These are phyloP conservation scores for Onychomys torridus DNA, from an alignment of 2,797 vertebrate species.

Conservation along the genomic window DNA sequence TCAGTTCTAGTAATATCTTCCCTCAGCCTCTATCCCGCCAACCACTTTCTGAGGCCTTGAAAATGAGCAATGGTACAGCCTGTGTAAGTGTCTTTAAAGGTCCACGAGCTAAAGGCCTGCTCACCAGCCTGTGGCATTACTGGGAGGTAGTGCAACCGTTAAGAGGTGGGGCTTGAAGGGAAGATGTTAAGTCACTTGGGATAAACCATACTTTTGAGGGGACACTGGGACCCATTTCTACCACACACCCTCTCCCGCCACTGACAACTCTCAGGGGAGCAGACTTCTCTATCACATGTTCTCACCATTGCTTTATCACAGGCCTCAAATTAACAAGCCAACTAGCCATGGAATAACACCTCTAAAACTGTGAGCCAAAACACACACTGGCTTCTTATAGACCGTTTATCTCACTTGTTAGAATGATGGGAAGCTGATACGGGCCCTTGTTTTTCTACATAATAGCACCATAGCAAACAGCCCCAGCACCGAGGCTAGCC, in stretches of 20 bases:
- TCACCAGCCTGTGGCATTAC: background rate
- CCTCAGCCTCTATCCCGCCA: background rate
- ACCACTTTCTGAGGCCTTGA: background rate
- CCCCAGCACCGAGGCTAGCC: background rate
- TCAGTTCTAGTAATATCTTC: background rate
- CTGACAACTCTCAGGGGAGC: background rate
- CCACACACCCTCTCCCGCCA: background rate
- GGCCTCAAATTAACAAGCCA: background rate
- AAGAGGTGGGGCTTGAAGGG: background rate
- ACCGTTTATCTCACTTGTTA: background rate
- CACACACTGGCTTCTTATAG: background rate
- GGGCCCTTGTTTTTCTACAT: background rate
- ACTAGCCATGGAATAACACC: background rate
- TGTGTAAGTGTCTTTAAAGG: background rate
- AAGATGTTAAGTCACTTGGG: background rate
- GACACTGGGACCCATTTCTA: background rate
- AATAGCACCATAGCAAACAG: constrained; percentile 60
- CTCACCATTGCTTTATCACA: background rate
- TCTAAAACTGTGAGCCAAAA: background rate
- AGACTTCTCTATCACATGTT: background rate
- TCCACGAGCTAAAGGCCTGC: background rate
- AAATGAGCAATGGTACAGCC: background rate
- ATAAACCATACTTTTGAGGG: background rate
- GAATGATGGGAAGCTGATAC: background rate
- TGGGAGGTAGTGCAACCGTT: background rate